A percentile compares a stretch with the other conserved stretches of the same genome.
phyloP scores from a whole-genome alignment of 1,140 invertebrate species.

The Drosophila mayri region DNA sequence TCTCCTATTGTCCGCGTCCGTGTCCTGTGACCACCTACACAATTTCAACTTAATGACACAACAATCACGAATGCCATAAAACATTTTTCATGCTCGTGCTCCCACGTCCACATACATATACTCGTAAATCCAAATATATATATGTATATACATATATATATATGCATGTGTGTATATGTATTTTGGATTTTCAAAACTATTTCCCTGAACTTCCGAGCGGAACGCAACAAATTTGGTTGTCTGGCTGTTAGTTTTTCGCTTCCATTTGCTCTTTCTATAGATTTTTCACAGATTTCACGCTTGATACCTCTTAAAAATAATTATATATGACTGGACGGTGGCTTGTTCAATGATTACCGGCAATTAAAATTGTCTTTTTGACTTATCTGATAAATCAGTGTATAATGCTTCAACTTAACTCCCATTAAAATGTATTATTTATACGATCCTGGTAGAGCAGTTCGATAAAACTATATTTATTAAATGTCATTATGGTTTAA shows the following conservation, averaged over 20 bases:
- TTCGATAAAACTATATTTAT: background rate
- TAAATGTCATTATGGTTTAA: background rate
- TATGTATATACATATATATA: too few species aligned
- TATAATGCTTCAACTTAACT: background rate
- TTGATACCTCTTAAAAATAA: constrained; percentile 14
- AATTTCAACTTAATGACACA: constrained; percentile 83
- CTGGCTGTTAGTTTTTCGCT: constrained; percentile 43
- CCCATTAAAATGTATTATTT: background rate
- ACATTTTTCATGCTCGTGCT: constrained; percentile 67
- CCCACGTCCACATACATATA: constrained; percentile 8
- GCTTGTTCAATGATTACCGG: too few species aligned
- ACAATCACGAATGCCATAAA: constrained; percentile 81
- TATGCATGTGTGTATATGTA: constrained; percentile 15
- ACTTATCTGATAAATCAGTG: background rate
- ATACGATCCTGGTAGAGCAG: background rate
- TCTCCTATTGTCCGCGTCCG: constrained; percentile 15
- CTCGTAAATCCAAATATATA: constrained; percentile 19
- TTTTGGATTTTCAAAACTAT: constrained; percentile 69
- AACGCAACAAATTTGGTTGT: constrained; percentile 47
- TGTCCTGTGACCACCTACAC: constrained; percentile 71
- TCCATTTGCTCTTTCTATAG: constrained; percentile 38
- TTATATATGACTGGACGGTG: too few species aligned
- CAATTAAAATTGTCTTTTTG: background rate
- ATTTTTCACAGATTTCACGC: constrained; percentile 48
- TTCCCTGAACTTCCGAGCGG: constrained; percentile 46